Conservation (phyloP, 2,888 invertebrate genomes). For the Rugalucina vietnamica region DNA sequence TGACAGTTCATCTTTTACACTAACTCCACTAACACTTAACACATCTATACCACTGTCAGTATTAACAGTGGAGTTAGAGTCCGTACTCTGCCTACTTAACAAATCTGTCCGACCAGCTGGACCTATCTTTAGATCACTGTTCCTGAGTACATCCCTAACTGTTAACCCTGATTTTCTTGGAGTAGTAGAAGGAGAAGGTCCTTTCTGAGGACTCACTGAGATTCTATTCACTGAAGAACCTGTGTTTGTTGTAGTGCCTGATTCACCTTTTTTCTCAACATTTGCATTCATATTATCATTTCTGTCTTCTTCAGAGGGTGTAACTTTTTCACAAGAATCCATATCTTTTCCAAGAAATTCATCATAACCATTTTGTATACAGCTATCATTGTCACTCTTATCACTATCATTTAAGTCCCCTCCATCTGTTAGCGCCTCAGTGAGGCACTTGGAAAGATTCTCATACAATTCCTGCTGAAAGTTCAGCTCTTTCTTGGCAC, state of each 20-base stretch:
- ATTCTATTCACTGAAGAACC: too few species aligned
- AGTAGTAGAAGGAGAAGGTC: background rate
- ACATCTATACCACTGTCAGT: constrained; percentile 33
- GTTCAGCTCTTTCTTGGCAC: constrained; percentile 54
- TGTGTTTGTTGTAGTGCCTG: too few species aligned
- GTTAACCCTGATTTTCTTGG: constrained; percentile 20
- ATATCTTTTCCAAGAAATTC: constrained; percentile 57
- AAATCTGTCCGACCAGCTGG: background rate
- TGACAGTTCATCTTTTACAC: constrained; percentile 16
- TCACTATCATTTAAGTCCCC: constrained; percentile 69
- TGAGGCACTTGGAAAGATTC: constrained; percentile 69
- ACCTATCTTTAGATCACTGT: constrained; percentile 39
- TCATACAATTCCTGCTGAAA: constrained; percentile 58
- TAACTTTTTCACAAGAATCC: background rate
- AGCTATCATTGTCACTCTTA: constrained; percentile 74
- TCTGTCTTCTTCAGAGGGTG: background rate
- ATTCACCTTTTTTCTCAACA: background rate
- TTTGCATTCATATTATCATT: background rate
- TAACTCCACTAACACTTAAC: constrained; percentile 52
- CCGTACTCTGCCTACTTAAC: background rate
- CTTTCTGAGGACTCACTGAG: background rate
- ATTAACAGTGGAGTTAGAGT: background rate
- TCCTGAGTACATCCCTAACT: constrained; percentile 52
- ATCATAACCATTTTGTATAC: constrained; percentile 75
- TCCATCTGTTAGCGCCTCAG: constrained; percentile 71